Base-by-base conservation (phyloP, 1,140 invertebrate genomes). In the Potamilus streckersoni region DNA sequence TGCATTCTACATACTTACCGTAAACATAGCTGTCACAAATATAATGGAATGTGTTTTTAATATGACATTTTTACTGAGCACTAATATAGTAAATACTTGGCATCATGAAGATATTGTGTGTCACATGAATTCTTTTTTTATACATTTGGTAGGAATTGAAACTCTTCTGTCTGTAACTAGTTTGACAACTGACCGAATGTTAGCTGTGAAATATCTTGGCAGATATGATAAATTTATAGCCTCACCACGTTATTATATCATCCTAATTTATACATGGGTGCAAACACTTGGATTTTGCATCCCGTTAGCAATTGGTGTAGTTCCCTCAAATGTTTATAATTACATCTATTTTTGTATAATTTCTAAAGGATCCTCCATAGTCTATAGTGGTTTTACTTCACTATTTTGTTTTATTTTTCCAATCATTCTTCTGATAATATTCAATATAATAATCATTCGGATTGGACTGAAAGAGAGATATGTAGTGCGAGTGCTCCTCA, bases 51-150 rank as follows among this genome's bases (percentile, higher is more conserved):
- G 84, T 76, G 19, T 83, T 8, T 62, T 85, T n/a, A 88, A 88
- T 77, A 87, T 88, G 75, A 87, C 91, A 73, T 84, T 91, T 80
- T 89, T 91, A 14, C 85, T 91, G 17, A 90, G 89, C 23, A 84
- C 89, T 12, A 90, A 85, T 14, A 88, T 83, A 27, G 69, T 79
- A 2, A 73, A 70, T 12, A 73, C 75, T 38, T 85, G 81, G 83
- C 73, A 76, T 14, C 83, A 83, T 64, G 81, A 81, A 23, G 68
- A 76, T 1, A 31, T 78, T 20, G 49, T 84, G n/a, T 88, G 87
- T 73, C 73, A 77, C 19, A 23, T 86, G 19, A 86, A 86, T 70
- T 73, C 83, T 15, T 87, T 86, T 71, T 83, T 81, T 66, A 81
- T 86, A 74, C 83, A 81, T 58, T 67, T 87, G 55, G 78, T 83